These are phyloP conservation scores for Caracal caracal DNA, from an alignment of 2,113 vertebrate genomes.

Conservation along the genomic window DNA sequence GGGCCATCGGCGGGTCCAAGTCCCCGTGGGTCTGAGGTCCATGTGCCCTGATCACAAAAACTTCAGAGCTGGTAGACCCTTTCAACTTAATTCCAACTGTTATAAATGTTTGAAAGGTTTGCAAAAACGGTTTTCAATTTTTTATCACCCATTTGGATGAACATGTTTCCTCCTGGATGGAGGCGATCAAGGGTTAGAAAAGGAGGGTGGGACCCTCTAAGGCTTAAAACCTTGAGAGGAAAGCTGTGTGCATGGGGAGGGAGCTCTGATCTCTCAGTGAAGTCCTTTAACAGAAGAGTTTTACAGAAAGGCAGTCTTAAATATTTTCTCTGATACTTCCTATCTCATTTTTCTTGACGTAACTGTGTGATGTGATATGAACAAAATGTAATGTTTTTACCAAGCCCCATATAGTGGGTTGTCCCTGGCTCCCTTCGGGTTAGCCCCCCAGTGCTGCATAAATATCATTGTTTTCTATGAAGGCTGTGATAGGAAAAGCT, in stretches of 20 bases:
- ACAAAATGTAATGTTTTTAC: not conserved
- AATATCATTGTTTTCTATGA: not conserved
- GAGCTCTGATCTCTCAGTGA: not conserved
- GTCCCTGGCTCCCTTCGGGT: not conserved
- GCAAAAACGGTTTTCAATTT: constrained; percentile 54
- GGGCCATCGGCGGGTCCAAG: not conserved
- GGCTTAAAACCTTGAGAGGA: not conserved
- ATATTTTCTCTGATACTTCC: not conserved
- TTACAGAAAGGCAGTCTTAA: not conserved
- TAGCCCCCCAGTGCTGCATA: not conserved
- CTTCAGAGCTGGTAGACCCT: not conserved
- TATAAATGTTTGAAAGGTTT: constrained; percentile 71
- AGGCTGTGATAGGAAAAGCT: not conserved
- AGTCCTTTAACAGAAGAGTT: not conserved
- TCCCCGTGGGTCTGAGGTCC: not conserved
- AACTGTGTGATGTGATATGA: not conserved
- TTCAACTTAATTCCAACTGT: constrained; percentile 44
- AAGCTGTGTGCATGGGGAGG: fast-evolving
- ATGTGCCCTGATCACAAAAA: not conserved
- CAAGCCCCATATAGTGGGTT: not conserved
- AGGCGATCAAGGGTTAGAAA: not conserved
- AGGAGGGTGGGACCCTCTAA: not conserved
- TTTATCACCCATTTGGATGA: constrained; percentile 42
- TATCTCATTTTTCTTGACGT: not conserved
- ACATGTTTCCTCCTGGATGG: not conserved